phyloP scores from a whole-genome alignment of 2,797 vertebrate genomes.

The Malurus leucopterus region DNA sequence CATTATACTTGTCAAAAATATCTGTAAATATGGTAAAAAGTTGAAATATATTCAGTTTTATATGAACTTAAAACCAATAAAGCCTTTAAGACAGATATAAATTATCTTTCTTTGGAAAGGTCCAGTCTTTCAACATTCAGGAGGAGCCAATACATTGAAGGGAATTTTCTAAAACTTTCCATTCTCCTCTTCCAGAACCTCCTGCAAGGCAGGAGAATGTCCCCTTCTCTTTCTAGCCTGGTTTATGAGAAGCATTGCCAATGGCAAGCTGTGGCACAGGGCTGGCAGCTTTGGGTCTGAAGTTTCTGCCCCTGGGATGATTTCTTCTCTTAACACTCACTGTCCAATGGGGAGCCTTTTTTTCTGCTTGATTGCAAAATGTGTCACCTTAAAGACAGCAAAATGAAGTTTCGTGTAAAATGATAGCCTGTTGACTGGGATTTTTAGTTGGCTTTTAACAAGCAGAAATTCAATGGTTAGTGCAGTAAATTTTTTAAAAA shows the following conservation, averaged over 20 bases:
- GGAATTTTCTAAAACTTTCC: background rate
- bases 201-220: background rate
- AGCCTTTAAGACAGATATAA: background rate
- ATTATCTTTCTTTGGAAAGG: background rate
- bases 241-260: background rate
- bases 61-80: background rate
- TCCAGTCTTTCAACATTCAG: background rate
- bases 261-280: background rate
- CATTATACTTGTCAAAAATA: background rate
- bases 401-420: background rate
- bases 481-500: background rate
- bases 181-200: background rate
- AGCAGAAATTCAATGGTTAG: background rate
- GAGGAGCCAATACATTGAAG: background rate
- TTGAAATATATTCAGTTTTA: background rate
- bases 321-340: background rate
- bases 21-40: background rate
- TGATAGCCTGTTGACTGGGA: background rate
- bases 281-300: background rate
- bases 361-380: background rate
- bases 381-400: background rate
- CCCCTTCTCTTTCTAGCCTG: background rate
- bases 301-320: too few relatives aligned
- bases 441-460: background rate
- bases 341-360: background rate